A percentile compares a stretch with the other conserved stretches of the same genome.
These are phyloP conservation scores for Tenebrosternarchus preto DNA, from an alignment of 2,113 vertebrate species.

Conservation along the genomic window DNA sequence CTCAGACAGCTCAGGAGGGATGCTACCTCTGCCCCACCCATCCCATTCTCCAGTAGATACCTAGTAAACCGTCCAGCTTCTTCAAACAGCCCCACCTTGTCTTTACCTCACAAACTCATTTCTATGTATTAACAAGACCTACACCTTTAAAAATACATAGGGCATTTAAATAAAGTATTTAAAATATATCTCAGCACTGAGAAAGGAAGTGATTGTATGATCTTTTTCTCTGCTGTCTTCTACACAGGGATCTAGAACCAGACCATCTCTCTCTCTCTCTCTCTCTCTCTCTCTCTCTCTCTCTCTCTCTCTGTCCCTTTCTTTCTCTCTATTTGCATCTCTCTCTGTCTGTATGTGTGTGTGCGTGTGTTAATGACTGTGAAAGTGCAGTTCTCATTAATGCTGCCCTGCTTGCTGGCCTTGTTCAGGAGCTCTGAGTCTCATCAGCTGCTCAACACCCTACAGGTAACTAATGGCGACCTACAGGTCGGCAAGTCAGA, in stretches of 20 bases:
- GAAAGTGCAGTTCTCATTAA: slow-evolving; percentile 60
- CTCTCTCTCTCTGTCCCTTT: not conserved
- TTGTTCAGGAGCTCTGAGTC: slow-evolving; percentile 51
- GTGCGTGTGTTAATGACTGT: slow-evolving; percentile 52
- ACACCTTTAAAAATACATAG: not conserved
- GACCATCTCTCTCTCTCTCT: not conserved
- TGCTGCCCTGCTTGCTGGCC: slow-evolving; percentile 44
- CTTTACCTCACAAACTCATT: no score
- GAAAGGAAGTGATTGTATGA: not conserved
- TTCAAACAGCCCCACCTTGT: not conserved
- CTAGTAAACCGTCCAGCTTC: not conserved
- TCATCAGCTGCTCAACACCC: slow-evolving; percentile 58
- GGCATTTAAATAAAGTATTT: not conserved
- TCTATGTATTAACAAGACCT: no score
- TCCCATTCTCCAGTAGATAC: not conserved
- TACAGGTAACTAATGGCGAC: slow-evolving; percentile 62
- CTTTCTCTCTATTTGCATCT: no score
- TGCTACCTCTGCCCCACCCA: not conserved
- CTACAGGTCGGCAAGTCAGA: slow-evolving; percentile 64
- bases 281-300: not conserved
- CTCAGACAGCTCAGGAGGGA: no score
- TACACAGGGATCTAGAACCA: slow-evolving; percentile 4
- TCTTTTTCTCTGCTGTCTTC: not conserved
- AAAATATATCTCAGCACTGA: not conserved
- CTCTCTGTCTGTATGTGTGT: not conserved